phyloP scores from a whole-genome alignment of 2,113 vertebrate genomes.

The Uria aalge region DNA sequence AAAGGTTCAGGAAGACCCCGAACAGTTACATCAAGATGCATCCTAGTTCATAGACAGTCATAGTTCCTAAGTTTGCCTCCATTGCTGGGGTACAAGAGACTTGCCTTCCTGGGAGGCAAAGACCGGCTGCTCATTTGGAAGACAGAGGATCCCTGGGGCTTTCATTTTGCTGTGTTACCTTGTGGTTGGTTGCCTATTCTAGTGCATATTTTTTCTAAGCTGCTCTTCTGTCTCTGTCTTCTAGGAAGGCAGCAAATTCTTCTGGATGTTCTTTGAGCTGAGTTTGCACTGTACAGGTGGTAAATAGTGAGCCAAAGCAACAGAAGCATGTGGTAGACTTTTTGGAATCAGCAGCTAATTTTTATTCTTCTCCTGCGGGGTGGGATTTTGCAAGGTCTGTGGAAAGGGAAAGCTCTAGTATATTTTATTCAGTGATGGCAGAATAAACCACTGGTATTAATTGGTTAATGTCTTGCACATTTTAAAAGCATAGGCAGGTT shows the following conservation, averaged over 20 bases:
- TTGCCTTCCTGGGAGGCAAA: not conserved
- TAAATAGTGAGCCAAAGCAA: not conserved
- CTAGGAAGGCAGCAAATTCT: not conserved
- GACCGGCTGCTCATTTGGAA: not conserved
- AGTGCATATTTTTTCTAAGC: not conserved
- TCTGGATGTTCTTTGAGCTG: not conserved
- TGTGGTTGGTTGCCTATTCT: not conserved
- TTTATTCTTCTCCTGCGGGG: not conserved
- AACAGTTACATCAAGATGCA: not conserved
- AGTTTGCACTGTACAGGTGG: not conserved
- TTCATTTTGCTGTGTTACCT: not conserved
- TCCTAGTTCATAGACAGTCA: not conserved
- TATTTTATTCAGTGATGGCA: not conserved
- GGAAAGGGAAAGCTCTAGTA: not conserved
- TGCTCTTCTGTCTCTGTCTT: not conserved
- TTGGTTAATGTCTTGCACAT: not conserved
- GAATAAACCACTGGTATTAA: not conserved
- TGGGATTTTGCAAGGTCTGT: not conserved
- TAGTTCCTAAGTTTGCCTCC: not conserved
- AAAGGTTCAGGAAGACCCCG: not conserved
- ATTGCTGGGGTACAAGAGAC: not conserved
- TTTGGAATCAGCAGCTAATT: not conserved
- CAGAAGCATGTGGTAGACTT: not conserved
- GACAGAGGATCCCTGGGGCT: not conserved
- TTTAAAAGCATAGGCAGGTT: not conserved